phyloP scores from a whole-genome alignment of 2,888 invertebrate genomes.

The Zygaena filipendulae region DNA sequence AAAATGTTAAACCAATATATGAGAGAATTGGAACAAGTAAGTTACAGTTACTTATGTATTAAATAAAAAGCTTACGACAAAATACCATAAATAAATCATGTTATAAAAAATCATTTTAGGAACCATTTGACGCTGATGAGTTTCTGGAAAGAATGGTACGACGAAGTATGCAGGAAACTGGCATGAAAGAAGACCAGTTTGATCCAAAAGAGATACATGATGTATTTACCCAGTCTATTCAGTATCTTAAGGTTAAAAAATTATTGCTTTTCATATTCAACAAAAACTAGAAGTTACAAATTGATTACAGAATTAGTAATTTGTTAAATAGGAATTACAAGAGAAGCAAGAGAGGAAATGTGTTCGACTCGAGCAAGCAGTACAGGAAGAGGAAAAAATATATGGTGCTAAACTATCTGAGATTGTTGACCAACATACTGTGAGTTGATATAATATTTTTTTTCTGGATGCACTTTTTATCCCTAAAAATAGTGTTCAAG shows the following conservation, averaged over 20 bases:
- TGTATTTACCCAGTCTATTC: conserved; percentile 93
- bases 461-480: too few relatives aligned
- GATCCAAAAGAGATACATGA: conserved; percentile 90
- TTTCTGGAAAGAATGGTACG: conserved; percentile 97
- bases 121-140: conserved; percentile 96
- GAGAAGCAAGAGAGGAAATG: conserved; percentile 89
- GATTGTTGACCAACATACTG: conserved; percentile 88
- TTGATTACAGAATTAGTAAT: not conserved
- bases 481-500: too few relatives aligned
- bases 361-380: conserved; percentile 80
- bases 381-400: conserved; percentile 87
- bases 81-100: too few relatives aligned
- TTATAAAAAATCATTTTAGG: too few relatives aligned
- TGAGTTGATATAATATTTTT: too few relatives aligned
- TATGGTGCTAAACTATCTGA: conserved; percentile 85
- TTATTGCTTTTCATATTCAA: not conserved
- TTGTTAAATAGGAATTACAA: conserved; percentile 71
- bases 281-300: not conserved
- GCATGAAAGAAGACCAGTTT: conserved; percentile 73
- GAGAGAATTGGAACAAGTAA: conserved; percentile 87
- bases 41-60: conserved; percentile 17
- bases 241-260: conserved; percentile 70
- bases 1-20: conserved; percentile 91
- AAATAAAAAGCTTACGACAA: too few relatives aligned
- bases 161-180: conserved; percentile 85